Conservation (phyloP, 2,888 invertebrate species). For the Leucoma salicis region DNA sequence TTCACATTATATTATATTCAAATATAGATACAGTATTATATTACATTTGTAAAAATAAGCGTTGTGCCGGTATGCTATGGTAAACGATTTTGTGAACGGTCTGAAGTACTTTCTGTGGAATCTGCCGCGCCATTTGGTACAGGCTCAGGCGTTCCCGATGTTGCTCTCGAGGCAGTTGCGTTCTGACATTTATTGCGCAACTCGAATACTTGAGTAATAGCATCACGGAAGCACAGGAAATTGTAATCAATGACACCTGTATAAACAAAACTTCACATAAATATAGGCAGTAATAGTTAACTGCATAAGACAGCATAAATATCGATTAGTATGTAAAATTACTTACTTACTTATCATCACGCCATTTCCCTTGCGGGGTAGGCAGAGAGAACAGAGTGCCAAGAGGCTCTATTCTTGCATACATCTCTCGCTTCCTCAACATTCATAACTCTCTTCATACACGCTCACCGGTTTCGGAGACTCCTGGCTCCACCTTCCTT, state of each 20-base stretch:
- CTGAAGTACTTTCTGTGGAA: conserved; percentile 60
- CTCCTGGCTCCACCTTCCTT: no score
- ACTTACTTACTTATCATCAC: no score
- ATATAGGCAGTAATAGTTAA: no score
- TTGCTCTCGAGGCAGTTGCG: conserved; percentile 47
- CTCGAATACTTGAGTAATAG: conserved; percentile 97
- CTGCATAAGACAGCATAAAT: no score
- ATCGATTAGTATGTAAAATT: no score
- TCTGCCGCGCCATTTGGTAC: conserved; percentile 64
- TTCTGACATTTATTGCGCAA: conserved; percentile 87
- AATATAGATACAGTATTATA: conserved; percentile 29
- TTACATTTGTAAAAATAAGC: conserved; percentile 24
- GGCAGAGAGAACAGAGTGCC: no score
- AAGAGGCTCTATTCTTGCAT: no score
- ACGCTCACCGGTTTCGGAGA: no score
- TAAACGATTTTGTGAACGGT: conserved; percentile 52
- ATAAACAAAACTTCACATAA: conserved; percentile 38
- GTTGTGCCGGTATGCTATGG: conserved; percentile 51
- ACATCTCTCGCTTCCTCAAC: no score
- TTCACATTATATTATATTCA: conserved; percentile 27
- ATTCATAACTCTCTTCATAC: no score
- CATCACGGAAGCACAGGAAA: conserved; percentile 97
- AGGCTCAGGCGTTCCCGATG: conserved; percentile 53
- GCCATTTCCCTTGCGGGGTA: no score
- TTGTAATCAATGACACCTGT: conserved; percentile 98